Evolutionary conservation across 2,113 vertebrate species (phyloP).

Genomic region (Spheniscus mendiculus): DNA sequence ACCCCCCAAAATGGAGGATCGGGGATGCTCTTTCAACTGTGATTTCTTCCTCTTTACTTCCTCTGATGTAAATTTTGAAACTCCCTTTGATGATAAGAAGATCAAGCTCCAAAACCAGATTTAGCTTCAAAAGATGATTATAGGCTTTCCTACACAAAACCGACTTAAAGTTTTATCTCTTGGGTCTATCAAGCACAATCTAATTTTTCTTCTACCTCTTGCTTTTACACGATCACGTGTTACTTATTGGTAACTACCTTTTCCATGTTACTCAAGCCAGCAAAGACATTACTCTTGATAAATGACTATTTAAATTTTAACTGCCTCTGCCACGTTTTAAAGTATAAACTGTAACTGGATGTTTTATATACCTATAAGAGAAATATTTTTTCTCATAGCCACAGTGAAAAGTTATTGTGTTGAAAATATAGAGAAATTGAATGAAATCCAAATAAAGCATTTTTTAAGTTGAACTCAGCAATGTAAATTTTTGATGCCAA

Average conservation of each 20-base stretch:
- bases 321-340: not conserved
- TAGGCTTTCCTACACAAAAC: not conserved
- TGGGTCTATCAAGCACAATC: not conserved
- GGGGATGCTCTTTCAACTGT: not conserved
- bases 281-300: constrained; percentile 13
- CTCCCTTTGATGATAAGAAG: not conserved
- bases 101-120: not conserved
- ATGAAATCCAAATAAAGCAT: constrained; percentile 7
- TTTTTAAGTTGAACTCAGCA: not conserved
- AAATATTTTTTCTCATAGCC: not conserved
- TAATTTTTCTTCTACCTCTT: not conserved
- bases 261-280: not conserved
- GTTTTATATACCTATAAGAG: not conserved
- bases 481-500: not conserved
- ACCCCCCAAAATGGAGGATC: not conserved
- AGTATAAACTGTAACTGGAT: constrained; percentile 10
- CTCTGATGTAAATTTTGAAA: not conserved
- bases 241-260: not conserved
- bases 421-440: not conserved
- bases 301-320: constrained; percentile 40
- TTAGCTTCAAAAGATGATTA: not conserved
- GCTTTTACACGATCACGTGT: not conserved
- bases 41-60: not conserved
- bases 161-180: constrained; percentile 8
- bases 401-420: not conserved